These are phyloP conservation scores for Nymphalis urticae DNA, from an alignment of 2,888 invertebrate genomes.

Conservation along the genomic window DNA sequence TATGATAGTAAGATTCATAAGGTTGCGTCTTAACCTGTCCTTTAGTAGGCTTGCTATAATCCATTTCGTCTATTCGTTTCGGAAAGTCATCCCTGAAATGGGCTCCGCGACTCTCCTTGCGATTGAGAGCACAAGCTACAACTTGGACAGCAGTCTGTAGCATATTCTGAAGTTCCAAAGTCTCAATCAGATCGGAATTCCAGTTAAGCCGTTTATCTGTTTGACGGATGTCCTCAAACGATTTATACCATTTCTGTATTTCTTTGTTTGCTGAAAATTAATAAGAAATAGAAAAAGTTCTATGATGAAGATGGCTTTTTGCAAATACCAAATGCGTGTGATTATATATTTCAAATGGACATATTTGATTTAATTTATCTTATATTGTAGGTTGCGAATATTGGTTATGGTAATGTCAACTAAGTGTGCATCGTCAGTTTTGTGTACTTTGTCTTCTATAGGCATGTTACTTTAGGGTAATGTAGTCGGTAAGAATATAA, in stretches of 20 bases:
- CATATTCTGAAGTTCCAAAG: slow-evolving; percentile 97
- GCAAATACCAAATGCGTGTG: no score
- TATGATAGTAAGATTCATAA: not conserved
- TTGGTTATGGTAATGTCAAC: no score
- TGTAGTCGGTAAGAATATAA: no score
- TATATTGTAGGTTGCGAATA: no score
- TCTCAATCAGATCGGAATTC: slow-evolving; percentile 98
- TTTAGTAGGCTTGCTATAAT: slow-evolving; percentile 92
- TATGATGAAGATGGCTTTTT: no score
- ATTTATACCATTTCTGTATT: slow-evolving; percentile 87
- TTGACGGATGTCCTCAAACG: slow-evolving; percentile 88
- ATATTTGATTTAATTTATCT: no score
- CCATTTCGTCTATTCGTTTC: slow-evolving; percentile 93
- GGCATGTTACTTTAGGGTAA: no score
- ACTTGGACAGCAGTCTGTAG: slow-evolving; percentile 92
- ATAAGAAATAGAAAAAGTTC: not conserved
- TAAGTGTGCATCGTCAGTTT: no score
- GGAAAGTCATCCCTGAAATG: slow-evolving; percentile 98
- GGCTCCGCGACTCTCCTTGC: slow-evolving; percentile 98
- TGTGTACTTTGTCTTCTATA: no score
- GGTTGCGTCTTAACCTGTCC: slow-evolving; percentile 83
- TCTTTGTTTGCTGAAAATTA: slow-evolving; percentile 62
- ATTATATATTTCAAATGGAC: no score
- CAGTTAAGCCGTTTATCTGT: slow-evolving; percentile 89
- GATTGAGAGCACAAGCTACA: slow-evolving; percentile 92